These are phyloP conservation scores for Aviceda subcristata DNA, from an alignment of 2,113 vertebrate species.

Conservation along the genomic window DNA sequence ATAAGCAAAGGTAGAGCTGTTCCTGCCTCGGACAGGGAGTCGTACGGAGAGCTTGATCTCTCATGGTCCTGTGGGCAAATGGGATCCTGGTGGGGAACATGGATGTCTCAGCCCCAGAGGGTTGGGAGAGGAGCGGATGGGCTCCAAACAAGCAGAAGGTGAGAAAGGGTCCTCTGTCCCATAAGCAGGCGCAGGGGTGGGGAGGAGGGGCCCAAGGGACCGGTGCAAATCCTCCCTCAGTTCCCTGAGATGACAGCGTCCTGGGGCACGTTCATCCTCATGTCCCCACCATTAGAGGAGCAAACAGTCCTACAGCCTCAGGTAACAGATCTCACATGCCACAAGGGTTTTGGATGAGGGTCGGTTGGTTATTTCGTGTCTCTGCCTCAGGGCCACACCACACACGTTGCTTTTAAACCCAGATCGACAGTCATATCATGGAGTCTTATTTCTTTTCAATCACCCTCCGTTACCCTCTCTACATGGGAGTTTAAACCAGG, in stretches of 20 bases:
- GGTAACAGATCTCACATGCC: not conserved
- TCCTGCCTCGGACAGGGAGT: not conserved
- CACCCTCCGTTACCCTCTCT: not conserved
- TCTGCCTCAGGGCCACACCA: not conserved
- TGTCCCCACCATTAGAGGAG: not conserved
- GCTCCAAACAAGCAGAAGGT: not conserved
- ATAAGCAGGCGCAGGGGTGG: not conserved
- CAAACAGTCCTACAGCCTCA: not conserved
- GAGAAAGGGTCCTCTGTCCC: not conserved
- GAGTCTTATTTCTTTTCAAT: not conserved
- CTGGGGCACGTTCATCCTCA: not conserved
- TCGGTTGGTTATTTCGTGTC: rapidly evolving
- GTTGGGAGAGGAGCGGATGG: not conserved
- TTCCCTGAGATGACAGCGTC: rapidly evolving
- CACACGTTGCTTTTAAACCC: not conserved
- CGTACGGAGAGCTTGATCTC: not conserved
- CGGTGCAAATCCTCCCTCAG: not conserved
- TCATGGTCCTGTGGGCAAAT: not conserved
- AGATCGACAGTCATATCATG: rapidly evolving
- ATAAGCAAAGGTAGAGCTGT: rapidly evolving
- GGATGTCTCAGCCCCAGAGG: not conserved
- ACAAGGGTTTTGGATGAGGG: not conserved
- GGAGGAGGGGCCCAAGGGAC: not conserved
- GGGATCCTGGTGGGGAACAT: no score
- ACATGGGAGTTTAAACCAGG: not conserved